Percentiles rank a stretch among this genome's conserved stretches.
Evolutionary conservation across 2,888 invertebrate species (phyloP).

Genomic region (Ormyrus labotus): DNA sequence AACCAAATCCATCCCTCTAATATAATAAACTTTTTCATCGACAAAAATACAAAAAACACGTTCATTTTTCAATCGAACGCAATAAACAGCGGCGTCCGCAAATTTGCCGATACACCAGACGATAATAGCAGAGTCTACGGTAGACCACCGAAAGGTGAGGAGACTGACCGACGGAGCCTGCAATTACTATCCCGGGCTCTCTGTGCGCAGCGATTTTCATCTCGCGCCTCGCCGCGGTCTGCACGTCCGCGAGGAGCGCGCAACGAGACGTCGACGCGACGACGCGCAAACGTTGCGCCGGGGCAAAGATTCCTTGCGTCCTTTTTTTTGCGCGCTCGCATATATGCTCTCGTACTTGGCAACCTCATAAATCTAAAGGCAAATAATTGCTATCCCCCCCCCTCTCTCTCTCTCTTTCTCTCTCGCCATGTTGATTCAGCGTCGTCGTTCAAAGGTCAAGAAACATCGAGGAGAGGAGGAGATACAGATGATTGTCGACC

Average conservation of each 20-base stretch:
- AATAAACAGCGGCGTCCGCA: no score
- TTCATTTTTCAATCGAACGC: no score
- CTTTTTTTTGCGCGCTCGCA: conserved; percentile 35
- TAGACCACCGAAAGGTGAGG: no score
- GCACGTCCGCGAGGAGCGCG: not conserved
- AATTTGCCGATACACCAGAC: no score
- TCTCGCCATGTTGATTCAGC: conserved; percentile 73
- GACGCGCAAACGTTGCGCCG: not conserved
- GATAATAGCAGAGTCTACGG: no score
- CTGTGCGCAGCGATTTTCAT: not conserved
- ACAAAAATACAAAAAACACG: no score
- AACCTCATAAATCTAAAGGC: conserved; percentile 74
- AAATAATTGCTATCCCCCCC: conserved; percentile 72
- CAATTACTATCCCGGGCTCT: no score
- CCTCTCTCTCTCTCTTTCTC: conserved; percentile 45
- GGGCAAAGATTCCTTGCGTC: conserved; percentile 13
- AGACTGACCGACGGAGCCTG: no score
- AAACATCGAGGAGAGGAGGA: conserved; percentile 26
- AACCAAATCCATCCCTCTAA: no score
- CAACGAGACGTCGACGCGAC: conserved; percentile 1
- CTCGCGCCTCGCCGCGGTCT: not conserved
- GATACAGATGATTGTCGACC: not conserved
- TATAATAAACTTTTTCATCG: no score
- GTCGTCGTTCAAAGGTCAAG: conserved; percentile 71
- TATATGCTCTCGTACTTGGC: conserved; percentile 55